Conservation (phyloP, 2,113 vertebrate species). For the Mesitornis unicolor region DNA sequence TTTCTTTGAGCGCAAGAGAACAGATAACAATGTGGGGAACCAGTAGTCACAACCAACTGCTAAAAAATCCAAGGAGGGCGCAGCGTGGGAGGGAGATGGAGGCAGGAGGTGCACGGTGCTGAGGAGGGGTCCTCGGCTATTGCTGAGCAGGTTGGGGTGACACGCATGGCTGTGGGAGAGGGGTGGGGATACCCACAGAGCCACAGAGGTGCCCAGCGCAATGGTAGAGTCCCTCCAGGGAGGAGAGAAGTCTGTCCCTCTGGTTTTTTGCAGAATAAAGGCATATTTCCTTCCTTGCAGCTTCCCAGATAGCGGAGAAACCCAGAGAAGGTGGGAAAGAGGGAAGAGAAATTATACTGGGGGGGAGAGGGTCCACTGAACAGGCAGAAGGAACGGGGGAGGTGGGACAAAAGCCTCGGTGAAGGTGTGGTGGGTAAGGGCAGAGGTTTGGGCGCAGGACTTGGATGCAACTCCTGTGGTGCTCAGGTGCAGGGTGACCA, state of each 20-base stretch:
- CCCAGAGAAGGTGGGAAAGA: not conserved
- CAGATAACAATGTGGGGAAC: conserved; percentile 34
- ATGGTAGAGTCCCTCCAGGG: not conserved
- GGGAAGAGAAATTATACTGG: not conserved
- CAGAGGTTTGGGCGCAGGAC: not conserved
- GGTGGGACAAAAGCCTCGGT: not conserved
- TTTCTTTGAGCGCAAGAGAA: conserved; percentile 14
- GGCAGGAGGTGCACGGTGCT: not conserved
- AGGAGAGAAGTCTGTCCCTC: not conserved
- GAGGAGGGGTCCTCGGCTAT: rapidly evolving
- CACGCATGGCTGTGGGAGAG: no score
- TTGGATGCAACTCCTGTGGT: rapidly evolving
- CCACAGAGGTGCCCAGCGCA: not conserved
- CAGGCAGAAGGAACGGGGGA: not conserved
- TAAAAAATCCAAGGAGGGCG: not conserved
- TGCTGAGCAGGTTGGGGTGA: rapidly evolving
- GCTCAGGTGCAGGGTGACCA: no score
- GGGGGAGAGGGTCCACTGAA: not conserved
- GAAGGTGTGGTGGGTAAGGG: not conserved
- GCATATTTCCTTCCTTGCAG: not conserved
- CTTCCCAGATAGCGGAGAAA: not conserved
- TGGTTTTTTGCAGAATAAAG: not conserved
- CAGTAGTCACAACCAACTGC: conserved; percentile 5
- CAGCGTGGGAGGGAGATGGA: not conserved
- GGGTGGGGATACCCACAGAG: no score